Evolutionary conservation across 2,797 vertebrate species (phyloP), one percentile per base, ranked within the genome.

Genomic region (Anabas testudineus): DNA sequence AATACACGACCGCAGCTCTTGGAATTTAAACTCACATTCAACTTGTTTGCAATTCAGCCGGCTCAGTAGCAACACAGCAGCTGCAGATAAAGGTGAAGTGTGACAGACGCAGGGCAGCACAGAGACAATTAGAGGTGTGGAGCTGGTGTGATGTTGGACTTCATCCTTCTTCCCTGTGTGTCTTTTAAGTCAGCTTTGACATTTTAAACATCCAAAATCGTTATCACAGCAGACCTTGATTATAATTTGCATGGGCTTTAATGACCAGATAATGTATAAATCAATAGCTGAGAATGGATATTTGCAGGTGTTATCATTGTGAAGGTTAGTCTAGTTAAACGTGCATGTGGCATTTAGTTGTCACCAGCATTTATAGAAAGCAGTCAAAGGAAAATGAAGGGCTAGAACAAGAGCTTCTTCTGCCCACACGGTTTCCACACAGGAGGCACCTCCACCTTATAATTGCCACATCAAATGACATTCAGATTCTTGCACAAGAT

Each of bases 371-470:
- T 24, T 24, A 49, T 5, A 46, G 45, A 32, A 5, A 43, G 46
- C 13, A 18, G 8, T 34, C 3, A 10, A 4, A 18, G 12, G 15
- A 10, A 19, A n/a, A 18, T 37, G 26, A 34, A 34, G 26, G 9
- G 34, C 16, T 51, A 34, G 6, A 49, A 39, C 19, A 18, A 34
- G n/a, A 59, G 30, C 64, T 57, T 56, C 52, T 73, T 37, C 52
- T 60, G 24, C 21, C 52, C 53, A 60, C 57, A 3, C 41, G 72
- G 34, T 61, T 26, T 70, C 45, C 53, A 51, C 37, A 55, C 21
- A 59, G 56, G 34, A 54, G 14, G 56, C 55, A 63, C 55, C 53
- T 12, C 10, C 39, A 42, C 10, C 7, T 51, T 39, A 30, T 21
- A 51, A 42, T 16, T 22, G 52, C 64, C 60, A 30, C 54, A 67